phyloP scores from a whole-genome alignment of 2,888 invertebrate genomes.

The Rhabditophanes sp. region DNA sequence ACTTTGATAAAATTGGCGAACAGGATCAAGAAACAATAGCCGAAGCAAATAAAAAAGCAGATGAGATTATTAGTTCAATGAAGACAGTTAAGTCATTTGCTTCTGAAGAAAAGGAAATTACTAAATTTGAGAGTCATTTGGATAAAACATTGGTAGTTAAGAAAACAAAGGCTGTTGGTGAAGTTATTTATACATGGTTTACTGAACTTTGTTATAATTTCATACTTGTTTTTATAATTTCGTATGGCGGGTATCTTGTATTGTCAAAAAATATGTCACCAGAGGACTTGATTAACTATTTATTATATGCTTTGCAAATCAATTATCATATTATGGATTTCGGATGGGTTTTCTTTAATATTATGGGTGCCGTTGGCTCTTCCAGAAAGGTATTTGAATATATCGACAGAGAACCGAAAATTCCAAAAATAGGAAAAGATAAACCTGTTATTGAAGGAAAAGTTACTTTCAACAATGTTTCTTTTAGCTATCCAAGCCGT shows the following conservation, averaged over 20 bases:
- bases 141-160: slow-evolving; percentile 23
- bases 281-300: slow-evolving; percentile 46
- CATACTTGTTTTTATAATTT: slow-evolving; percentile 42
- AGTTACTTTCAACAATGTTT: slow-evolving; percentile 58
- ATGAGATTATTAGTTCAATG: slow-evolving; percentile 46
- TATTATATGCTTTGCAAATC: slow-evolving; percentile 47
- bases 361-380: slow-evolving; percentile 47
- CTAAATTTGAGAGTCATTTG: slow-evolving; percentile 36
- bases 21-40: slow-evolving; percentile 46
- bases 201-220: slow-evolving; percentile 40
- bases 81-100: slow-evolving; percentile 47
- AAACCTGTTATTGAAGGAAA: slow-evolving; percentile 49
- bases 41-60: slow-evolving; percentile 46
- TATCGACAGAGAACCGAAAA: slow-evolving; percentile 31
- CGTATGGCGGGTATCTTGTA: slow-evolving; percentile 47
- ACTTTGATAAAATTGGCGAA: slow-evolving; percentile 44
- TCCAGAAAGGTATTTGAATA: slow-evolving; percentile 45
- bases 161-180: slow-evolving; percentile 37
- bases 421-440: slow-evolving; percentile 9
- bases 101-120: slow-evolving; percentile 44
- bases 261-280: slow-evolving; percentile 31
- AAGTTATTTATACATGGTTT: slow-evolving; percentile 45
- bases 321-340: too few relatives aligned
- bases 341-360: slow-evolving; percentile 46
- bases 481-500: slow-evolving; percentile 69